phyloP scores from a whole-genome alignment of 1,140 invertebrate genomes.

The Cepaea nemoralis region DNA sequence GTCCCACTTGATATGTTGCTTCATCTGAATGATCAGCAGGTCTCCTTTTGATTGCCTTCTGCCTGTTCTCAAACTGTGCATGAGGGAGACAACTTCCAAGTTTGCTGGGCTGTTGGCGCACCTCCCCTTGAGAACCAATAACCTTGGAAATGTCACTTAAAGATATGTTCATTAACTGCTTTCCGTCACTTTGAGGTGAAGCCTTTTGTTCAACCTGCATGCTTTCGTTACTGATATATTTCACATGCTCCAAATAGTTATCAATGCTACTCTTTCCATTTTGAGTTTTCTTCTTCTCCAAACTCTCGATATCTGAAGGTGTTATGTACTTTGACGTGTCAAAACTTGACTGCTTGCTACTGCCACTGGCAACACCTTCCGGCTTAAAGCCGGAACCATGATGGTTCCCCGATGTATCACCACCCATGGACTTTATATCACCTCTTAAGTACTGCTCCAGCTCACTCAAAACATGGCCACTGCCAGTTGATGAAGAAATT shows the following conservation, averaged over 20 bases:
- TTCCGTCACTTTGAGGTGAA: background rate
- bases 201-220: background rate
- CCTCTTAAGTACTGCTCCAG: background rate
- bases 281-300: slow-evolving; percentile 2
- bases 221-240: background rate
- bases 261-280: slow-evolving; percentile 1
- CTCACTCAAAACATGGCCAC: slow-evolving; percentile 4
- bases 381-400: background rate
- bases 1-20: background rate
- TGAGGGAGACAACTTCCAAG: background rate
- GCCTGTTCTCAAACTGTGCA: background rate
- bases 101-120: background rate
- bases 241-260: background rate
- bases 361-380: background rate
- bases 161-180: background rate
- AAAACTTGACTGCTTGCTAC: background rate
- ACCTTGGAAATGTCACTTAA: background rate
- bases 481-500: background rate
- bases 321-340: slow-evolving; percentile 19
- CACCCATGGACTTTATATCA: background rate
- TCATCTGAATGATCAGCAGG: background rate
- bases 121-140: background rate
- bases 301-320: background rate
- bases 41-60: slow-evolving; percentile 1
- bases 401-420: background rate